Evolutionary conservation across 2,888 invertebrate genomes (phyloP), one percentile per base, ranked within the genome.

Genomic region (Brachyopa scutellaris): DNA sequence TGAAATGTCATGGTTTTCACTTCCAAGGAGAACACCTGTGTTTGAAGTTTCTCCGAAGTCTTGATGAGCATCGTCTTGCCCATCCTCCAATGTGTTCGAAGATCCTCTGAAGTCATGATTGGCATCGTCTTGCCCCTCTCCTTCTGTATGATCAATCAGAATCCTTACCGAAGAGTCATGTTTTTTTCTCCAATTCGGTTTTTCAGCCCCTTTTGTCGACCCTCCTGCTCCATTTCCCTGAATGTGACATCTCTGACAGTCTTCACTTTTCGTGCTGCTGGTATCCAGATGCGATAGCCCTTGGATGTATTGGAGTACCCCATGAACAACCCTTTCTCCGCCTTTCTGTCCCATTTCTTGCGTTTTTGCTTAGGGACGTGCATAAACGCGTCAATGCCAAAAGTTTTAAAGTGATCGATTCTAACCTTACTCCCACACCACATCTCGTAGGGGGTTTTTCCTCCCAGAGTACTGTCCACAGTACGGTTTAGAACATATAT

Each of bases 261-360:
- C 8, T 66, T 17, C 11, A 74, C 31, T 5, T 51, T 70, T 8
- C 31, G 36, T 19, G 21, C 45, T 9, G 23, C 33, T 4, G 45
- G 33, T 40, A 45, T 29, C 42, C 82, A 85, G 53, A 85, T 49
- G 7, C 72, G 31, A 66, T 86, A 88, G 0, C 86, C 86, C 64
- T 87, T 87, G 0, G 83, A 77, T 29, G 80, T 55, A n/a, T 87
- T 87, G 61, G 85, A 84, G 66, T 89, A 89, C 2, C 89, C 89
- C 26, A 80, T 40, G 21, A 80, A 74, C 11, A 67, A 8, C 1
- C 47, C 66, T 55, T 62, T 62, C 40, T 47, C 77, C 47, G 86
- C 67, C 69, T n/a, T n/a, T n/a, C n/a, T n/a, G n/a, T n/a, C n/a
- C n/a, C n/a, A n/a, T n/a, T n/a, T n/a, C n/a, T n/a, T n/a, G n/a